phyloP scores from a whole-genome alignment of 2,888 invertebrate species.

The Caradrina clavipalpis region DNA sequence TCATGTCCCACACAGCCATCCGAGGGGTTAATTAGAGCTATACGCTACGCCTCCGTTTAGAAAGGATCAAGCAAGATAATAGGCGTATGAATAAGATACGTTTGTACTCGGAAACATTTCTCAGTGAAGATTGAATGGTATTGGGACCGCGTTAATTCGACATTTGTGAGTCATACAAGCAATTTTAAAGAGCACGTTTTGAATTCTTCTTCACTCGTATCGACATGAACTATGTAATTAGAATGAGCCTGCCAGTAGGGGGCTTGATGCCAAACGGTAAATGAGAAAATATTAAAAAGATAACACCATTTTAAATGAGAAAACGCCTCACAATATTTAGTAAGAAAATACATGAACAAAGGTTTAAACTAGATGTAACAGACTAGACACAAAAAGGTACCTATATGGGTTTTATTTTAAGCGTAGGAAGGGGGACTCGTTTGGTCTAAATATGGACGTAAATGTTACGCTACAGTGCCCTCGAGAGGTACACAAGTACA shows the following conservation, averaged over 20 bases:
- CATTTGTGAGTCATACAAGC: neutral
- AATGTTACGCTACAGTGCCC: conserved; percentile 27
- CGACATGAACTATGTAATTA: neutral
- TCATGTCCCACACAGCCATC: conserved; percentile 20
- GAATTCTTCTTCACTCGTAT: neutral
- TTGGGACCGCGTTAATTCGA: neutral
- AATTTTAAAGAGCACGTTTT: neutral
- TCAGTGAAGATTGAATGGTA: conserved; percentile 1
- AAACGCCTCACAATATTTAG: neutral
- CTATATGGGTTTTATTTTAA: conserved; percentile 41
- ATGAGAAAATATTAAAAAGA: neutral
- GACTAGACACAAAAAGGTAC: conserved; percentile 21
- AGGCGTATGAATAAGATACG: conserved; percentile 4
- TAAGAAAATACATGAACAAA: conserved; percentile 6
- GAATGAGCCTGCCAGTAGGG: neutral
- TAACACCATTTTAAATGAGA: neutral
- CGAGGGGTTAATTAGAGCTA: conserved; percentile 38
- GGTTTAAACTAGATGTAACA: conserved; percentile 5
- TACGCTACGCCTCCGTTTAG: conserved; percentile 23
- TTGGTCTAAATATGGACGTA: conserved; percentile 46
- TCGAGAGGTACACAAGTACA: conserved; percentile 15
- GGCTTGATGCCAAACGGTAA: neutral
- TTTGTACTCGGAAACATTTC: conserved; percentile 2
- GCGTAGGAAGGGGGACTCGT: conserved; percentile 44
- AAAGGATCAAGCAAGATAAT: conserved; percentile 30